phyloP scores from a whole-genome alignment of 2,888 invertebrate genomes.

The Erpobdella octoculata region DNA sequence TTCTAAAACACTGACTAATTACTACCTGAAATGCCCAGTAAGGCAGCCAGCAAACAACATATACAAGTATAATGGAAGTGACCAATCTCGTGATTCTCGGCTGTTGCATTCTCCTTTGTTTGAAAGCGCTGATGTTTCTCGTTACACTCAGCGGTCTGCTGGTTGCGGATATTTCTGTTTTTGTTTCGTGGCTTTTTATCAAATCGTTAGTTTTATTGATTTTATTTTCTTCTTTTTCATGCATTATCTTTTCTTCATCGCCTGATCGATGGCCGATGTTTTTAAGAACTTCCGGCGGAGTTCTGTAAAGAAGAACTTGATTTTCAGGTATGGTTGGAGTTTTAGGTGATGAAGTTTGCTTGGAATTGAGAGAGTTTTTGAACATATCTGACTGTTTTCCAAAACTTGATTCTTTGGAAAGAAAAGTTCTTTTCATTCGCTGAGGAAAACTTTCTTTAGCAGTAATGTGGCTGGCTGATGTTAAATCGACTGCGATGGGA shows the following conservation, averaged over 20 bases:
- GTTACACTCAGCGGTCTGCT: background rate
- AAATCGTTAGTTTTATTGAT: background rate
- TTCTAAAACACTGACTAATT: background rate
- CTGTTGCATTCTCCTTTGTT: conserved; percentile 2
- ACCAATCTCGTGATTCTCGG: conserved; percentile 30
- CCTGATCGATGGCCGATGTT: background rate
- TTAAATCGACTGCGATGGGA: background rate
- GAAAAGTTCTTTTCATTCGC: background rate
- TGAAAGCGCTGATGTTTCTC: conserved; percentile 13
- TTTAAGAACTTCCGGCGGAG: background rate
- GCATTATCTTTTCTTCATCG: background rate
- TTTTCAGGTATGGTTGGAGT: conserved; percentile 1
- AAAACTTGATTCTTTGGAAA: background rate
- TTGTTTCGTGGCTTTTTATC: background rate
- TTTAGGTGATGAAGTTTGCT: background rate
- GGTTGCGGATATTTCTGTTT: background rate
- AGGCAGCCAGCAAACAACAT: conserved; percentile 33
- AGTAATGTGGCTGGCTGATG: background rate
- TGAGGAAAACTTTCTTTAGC: background rate
- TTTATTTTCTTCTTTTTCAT: background rate
- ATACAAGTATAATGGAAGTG: conserved; percentile 29
- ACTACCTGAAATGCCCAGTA: conserved; percentile 30
- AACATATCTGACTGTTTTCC: background rate
- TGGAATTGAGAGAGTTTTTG: too few relatives aligned
- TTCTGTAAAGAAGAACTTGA: background rate